Evolutionary conservation across 2,888 invertebrate species (phyloP), one percentile per base, ranked within the genome.

Genomic region (Hyposoter dolosus): DNA sequence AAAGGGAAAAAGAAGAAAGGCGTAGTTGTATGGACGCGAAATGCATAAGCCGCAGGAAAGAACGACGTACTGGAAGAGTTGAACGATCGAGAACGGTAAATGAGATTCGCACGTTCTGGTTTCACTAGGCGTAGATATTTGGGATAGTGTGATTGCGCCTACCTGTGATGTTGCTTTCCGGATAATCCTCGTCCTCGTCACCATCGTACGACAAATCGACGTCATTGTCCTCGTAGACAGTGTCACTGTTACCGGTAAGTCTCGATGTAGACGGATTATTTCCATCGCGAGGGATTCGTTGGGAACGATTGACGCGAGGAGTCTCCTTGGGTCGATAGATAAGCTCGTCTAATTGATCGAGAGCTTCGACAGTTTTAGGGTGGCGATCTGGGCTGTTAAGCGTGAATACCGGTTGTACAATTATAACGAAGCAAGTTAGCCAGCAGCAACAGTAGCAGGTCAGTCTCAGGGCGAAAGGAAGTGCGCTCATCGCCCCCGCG

Each of bases 401-500:
- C 47, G 85, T 83, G 60, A 83, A 60, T 65, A 86, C 85, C 80
- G 86, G 83, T 74, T 84, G 85, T 85, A 90, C 90, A 88, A 92
- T 89, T 89, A 92, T 90, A 89, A 93, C 90, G 89, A 94, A 92
- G 89, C 92, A 93, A 91, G 93, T 93, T 88, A 94, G 92, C 91
- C 88, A 90, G 88, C 90, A 90, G 89, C 91, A 93, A 92, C 90
- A 92, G 90, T 90, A 90, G 90, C 90, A 91, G 91, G 92, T 92
- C 90, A 92, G 91, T 93, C 92, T 93, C 92, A 93, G 93, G 93
- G 91, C 93, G 91, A 92, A 92, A 91, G 93, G 93, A 93, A 93
- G 90, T 91, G 92, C 93, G 93, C 94, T 93, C 94, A 94, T 93
- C 94, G 93, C 94, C 93, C 93, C 93, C 93, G 92, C 93, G 94